Evolutionary conservation across 2,797 vertebrate genomes (phyloP), one percentile per base, ranked within the genome.

Genomic region (Diplodus sargus): DNA sequence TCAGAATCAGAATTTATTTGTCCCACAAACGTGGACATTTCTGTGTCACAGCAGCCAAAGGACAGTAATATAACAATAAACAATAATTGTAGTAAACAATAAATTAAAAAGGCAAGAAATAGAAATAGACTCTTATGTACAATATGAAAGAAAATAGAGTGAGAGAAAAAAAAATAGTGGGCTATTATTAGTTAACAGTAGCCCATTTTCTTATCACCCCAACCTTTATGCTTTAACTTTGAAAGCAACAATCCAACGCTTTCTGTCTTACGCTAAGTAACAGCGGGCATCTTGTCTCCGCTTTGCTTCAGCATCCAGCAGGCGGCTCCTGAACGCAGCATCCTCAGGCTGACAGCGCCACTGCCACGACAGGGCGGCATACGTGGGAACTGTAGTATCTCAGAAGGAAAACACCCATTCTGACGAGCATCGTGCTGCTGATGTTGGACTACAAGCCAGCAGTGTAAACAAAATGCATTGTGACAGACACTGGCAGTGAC

Each of bases 271-370:
- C 15, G 30, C 61, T 23, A 0, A 30, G 4, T 28, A 63, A 69
- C 68, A 71, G 9, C 3, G 5, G 20, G 16, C 4, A 3, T 2
- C 0, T 56, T 61, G 76, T 42, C 13, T 25, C 1, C 17, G 54
- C 22, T 72, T 63, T 58, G 78, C 81, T 78, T 82, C 92, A 93
- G 91, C 91, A 90, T 88, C 86, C 76, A 88, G 77, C 84, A 65
- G 53, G 1, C 58, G 58, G 76, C 60, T 22, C 25, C 43, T 17
- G 17, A 28, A 3, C 83, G 23, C 15, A 62, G 77, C 56, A 74
- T 72, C 77, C 5, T 18, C 42, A 4, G 25, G 28, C 49, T 80
- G 67, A 78, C 82, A 78, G 74, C 66, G 73, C 52, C 63, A 57
- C 79, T 68, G 82, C 69, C 70, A 71, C 69, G 34, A 1, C 15